Conservation (phyloP, 2,113 vertebrate species). For the Pseudorasbora parva region DNA sequence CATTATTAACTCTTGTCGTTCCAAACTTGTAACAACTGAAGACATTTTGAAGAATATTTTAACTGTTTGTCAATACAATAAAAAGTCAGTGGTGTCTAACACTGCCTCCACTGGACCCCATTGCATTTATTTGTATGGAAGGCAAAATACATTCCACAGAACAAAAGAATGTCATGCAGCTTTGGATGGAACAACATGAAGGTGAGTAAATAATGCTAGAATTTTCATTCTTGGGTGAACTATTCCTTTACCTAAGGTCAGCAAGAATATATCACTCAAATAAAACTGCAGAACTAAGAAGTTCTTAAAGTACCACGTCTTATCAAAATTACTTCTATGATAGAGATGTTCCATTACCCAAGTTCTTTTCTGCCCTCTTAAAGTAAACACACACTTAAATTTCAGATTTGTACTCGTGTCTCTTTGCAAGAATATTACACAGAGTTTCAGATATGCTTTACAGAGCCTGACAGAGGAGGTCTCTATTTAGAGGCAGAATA, state of each 20-base stretch:
- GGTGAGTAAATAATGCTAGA: not conserved
- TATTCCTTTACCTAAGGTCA: slow-evolving; percentile 8
- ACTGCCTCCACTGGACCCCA: not conserved
- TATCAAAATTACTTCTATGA: slow-evolving; percentile 10
- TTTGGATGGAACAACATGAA: not conserved
- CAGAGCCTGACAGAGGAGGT: slow-evolving; percentile 36
- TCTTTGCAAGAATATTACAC: slow-evolving; percentile 28
- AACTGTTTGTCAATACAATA: too few relatives aligned
- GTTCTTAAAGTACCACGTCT: not conserved
- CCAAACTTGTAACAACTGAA: not conserved
- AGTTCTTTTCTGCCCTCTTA: not conserved
- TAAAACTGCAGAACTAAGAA: slow-evolving; percentile 10
- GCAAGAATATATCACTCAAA: not conserved
- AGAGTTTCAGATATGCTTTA: slow-evolving; percentile 41
- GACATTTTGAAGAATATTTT: too few relatives aligned
- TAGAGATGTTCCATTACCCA: not conserved
- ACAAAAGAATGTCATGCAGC: not conserved
- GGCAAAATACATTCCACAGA: not conserved
- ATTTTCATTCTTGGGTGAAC: not conserved
- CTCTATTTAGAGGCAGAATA: slow-evolving; percentile 42
- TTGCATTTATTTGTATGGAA: not conserved
- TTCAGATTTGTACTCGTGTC: slow-evolving; percentile 24
- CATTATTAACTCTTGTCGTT: not conserved
- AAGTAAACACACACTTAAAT: slow-evolving; percentile 25
- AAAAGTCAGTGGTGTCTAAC: too few relatives aligned